Conservation (phyloP, 2,888 invertebrate species). For the Tenodera sinensis region DNA sequence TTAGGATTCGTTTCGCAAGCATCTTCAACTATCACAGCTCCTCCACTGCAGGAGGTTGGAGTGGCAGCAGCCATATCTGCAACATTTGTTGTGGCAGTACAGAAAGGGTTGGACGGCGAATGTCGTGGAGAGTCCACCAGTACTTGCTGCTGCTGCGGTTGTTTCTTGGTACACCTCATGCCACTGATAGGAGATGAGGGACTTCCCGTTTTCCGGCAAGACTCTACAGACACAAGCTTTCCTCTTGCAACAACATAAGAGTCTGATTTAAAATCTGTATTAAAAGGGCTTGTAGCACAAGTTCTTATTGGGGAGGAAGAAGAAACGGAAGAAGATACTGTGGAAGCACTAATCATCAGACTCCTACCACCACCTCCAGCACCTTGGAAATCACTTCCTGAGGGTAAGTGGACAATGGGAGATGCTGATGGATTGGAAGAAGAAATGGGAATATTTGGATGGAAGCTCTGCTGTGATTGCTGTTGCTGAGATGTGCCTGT, state of each 20-base stretch:
- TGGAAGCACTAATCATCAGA: slow-evolving; percentile 6
- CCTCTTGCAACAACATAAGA: slow-evolving; percentile 53
- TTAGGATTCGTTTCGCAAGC: slow-evolving; percentile 63
- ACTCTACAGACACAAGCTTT: slow-evolving; percentile 55
- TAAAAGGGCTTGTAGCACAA: neutral
- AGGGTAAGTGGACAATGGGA: neutral
- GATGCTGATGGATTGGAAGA: slow-evolving; percentile 3
- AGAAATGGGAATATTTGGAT: slow-evolving; percentile 47
- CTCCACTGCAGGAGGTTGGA: slow-evolving; percentile 43
- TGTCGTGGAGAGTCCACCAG: slow-evolving; percentile 16
- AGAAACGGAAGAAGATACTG: neutral
- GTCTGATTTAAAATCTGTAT: slow-evolving; percentile 39
- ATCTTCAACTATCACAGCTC: slow-evolving; percentile 60
- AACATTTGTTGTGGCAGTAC: slow-evolving; percentile 1
- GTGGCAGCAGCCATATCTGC: neutral
- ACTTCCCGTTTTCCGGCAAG: slow-evolving; percentile 35
- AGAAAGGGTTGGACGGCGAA: slow-evolving; percentile 19
- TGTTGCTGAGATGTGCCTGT: slow-evolving; percentile 34
- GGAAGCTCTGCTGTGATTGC: slow-evolving; percentile 41
- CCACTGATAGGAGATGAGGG: slow-evolving; percentile 14
- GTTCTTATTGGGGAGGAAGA: slow-evolving; percentile 20
- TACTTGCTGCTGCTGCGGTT: slow-evolving; percentile 11
- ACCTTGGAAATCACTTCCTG: neutral
- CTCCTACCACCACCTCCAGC: neutral
- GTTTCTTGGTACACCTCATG: slow-evolving; percentile 2